Base-by-base conservation (phyloP, 2,797 vertebrate species). In the Pogonophryne albipinna region DNA sequence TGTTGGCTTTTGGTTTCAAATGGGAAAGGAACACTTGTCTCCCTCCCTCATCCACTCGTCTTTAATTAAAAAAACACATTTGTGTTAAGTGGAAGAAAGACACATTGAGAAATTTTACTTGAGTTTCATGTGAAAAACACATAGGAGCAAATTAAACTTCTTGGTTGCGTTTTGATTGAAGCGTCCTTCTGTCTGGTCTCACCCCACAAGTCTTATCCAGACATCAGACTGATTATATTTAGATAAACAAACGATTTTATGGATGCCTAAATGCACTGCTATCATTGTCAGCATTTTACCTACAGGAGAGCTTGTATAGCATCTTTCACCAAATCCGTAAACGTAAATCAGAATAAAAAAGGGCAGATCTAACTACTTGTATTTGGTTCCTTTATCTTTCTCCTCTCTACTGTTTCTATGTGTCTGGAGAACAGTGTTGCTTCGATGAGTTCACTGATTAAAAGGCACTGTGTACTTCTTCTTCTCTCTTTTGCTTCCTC, bases 381-480 rank as follows among this genome's bases (percentile, higher is more conserved):
- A 14, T 23, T 67, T 58, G 34, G 67, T 60, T 66, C 27, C 52
- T 71, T 45, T 69, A n/a, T 66, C 46, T 66, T 46, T 74, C 56
- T 81, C 20, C 2, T 61, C 74, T 75, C 73, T 52, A 58, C 59
- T 41, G 57, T 57, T 55, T 74, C 68, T 65, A n/a, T 69, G 47
- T 75, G 61, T 84, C 78, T 71, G 55, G 76, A 85, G 60, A 79
- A 61, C 65, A 71, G 68, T 46, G 72, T 72, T 87, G 76, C 85
- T 80, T 87, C 81, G 83, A 66, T 84, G 64, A 77, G 68, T 82
- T 82, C 67, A 60, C 75, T 84, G 79, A 87, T 90, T 87, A 90
- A 90, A 90, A 87, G 66, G 58, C 67, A 71, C 50, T 44, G 70
- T 76, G 62, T 82, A 51, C 75, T 34, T 80, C 56, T 86, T 60